Evolutionary conservation across 1,140 invertebrate species (phyloP).

Genomic region (Neodiprion pinetum): DNA sequence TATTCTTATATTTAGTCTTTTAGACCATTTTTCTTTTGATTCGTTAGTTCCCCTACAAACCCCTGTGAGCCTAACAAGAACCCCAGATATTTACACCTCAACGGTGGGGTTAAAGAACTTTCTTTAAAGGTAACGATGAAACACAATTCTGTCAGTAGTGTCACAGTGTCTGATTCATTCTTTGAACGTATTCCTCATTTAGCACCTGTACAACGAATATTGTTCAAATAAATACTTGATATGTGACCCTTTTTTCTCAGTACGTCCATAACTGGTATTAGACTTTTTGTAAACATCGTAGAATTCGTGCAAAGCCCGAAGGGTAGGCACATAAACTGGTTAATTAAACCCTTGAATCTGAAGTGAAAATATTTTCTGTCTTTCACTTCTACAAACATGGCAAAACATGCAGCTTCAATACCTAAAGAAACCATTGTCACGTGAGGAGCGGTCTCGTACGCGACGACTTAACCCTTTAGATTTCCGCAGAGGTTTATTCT

Average conservation of each 20-base stretch:
- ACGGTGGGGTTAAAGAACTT: neutral
- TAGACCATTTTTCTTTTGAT: neutral
- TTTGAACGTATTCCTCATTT: neutral
- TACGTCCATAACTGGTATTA: neutral
- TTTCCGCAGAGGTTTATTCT: neutral
- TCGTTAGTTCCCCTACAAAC: neutral
- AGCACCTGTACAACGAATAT: neutral
- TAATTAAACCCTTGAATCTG: neutral
- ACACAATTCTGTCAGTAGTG: neutral
- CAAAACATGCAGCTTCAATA: neutral
- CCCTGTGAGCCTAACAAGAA: neutral
- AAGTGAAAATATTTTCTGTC: neutral
- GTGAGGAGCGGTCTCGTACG: neutral
- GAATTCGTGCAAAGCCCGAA: neutral
- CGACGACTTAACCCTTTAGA: neutral
- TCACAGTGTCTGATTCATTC: neutral
- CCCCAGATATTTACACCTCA: neutral
- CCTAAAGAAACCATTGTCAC: neutral
- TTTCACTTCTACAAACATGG: neutral
- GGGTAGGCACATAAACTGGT: neutral
- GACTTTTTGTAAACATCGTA: neutral
- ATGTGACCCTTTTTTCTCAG: neutral
- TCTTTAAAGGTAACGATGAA: neutral
- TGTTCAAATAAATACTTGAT: neutral
- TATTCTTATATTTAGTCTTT: neutral